Conservation (phyloP, 2,888 invertebrate genomes). For the Neria commutata region DNA sequence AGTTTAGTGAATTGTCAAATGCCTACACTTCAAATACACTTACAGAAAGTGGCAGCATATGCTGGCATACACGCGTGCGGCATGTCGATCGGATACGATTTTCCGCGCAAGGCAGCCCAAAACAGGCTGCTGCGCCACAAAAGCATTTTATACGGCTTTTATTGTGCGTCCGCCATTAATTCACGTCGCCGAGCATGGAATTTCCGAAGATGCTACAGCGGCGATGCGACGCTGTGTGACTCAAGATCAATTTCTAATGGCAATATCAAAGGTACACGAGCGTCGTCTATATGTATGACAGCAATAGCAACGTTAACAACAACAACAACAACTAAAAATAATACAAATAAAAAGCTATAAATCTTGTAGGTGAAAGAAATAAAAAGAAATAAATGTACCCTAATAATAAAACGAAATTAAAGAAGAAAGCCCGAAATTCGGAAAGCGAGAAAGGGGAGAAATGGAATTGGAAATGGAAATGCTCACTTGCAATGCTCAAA, state of each 20-base stretch:
- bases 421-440: constrained; percentile 30
- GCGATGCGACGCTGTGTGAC: constrained; percentile 9
- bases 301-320: constrained; percentile 42
- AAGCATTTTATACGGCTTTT: background rate
- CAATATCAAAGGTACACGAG: background rate
- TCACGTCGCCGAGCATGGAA: background rate
- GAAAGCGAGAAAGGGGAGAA: constrained; percentile 10
- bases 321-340: constrained; percentile 53
- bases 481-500: constrained; percentile 24
- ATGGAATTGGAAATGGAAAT: constrained; percentile 29
- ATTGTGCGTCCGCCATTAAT: background rate
- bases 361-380: constrained; percentile 56
- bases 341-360: constrained; percentile 54
- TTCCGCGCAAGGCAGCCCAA: constrained; percentile 3
- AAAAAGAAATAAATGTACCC: constrained; percentile 28
- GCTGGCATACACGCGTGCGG: background rate
- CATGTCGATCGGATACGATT: background rate
- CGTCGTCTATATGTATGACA: constrained; percentile 14
- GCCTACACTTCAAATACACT: no score
- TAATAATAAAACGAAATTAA: constrained; percentile 31
- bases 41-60: no score
- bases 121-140: background rate
- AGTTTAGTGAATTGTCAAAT: no score
- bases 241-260: constrained; percentile 14
- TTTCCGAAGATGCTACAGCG: background rate